Percentiles rank a stretch among this genome's conserved stretches.
Conservation (phyloP, 2,888 invertebrate species). For the Erebia palarica region DNA sequence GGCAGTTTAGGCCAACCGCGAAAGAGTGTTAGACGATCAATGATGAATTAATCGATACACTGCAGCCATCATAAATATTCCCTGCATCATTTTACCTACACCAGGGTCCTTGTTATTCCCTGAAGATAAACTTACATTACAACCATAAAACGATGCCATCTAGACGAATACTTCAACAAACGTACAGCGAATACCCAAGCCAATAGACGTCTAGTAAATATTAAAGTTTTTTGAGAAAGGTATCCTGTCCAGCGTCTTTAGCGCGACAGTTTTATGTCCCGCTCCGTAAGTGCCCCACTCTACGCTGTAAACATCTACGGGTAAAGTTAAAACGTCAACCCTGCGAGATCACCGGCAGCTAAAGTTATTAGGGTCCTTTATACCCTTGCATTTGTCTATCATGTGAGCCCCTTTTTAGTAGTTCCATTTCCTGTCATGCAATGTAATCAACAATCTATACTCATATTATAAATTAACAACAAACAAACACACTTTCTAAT, state of each 20-base stretch:
- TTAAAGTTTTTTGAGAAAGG: conserved; percentile 36
- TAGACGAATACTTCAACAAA: background rate
- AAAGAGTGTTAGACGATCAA: too few relatives aligned
- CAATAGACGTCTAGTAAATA: conserved; percentile 15
- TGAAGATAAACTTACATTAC: too few relatives aligned
- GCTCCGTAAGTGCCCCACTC: conserved; percentile 59
- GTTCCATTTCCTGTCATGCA: conserved; percentile 35
- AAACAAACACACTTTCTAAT: too few relatives aligned
- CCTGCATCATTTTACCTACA: too few relatives aligned
- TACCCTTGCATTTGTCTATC: conserved; percentile 54
- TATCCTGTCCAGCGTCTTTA: conserved; percentile 53
- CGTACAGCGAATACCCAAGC: conserved; percentile 3
- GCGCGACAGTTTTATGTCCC: conserved; percentile 58
- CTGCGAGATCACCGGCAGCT: conserved; percentile 56
- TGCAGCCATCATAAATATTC: too few relatives aligned
- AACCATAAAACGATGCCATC: background rate
- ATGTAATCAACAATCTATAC: too few relatives aligned
- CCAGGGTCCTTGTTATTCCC: too few relatives aligned
- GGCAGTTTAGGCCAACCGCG: too few relatives aligned
- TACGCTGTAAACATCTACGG: conserved; percentile 67
- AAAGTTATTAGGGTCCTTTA: conserved; percentile 67
- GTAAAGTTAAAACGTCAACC: conserved; percentile 73
- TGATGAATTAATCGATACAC: too few relatives aligned
- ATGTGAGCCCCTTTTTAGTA: conserved; percentile 33
- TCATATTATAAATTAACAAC: background rate